Base-by-base conservation (phyloP, 2,797 vertebrate genomes). In the Luscinia megarhynchos region DNA sequence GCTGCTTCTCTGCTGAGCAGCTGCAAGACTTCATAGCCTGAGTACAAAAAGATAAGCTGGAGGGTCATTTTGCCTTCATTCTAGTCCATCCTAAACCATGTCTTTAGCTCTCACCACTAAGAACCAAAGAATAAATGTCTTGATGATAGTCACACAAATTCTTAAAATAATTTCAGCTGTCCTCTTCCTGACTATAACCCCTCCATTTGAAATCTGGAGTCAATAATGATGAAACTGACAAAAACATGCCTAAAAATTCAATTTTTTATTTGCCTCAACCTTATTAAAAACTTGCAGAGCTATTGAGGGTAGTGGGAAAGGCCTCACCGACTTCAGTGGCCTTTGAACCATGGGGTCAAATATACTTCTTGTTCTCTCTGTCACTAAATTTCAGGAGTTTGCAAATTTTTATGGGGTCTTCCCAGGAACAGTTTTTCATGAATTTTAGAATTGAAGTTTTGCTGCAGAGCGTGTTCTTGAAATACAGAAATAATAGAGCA, bases 1-100 rank as follows among this genome's bases (percentile, higher is more conserved):
- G 95, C 70, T 94, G 93, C 36, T 95, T 46, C 41, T 95, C 80
- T 88, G 48, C 87, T 67, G 95, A 97, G 89, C 95, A 94, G 53
- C 69, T 95, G 1, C 27, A 64, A 70, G 29, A 1, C 40, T 21
- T 30, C 0, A 0, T 9, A 50, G 46, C 19, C 29, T 32, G n/a
- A 57, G 53, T 16, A 76, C 15, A 40, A 38, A 50, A 53, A 14
- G 15, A 36, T 85, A 55, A 84, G 24, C 10, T 29, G 30, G 24
- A 70, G 4, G 12, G 11, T 68, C 1, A 1, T 70, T 85, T 55
- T 78, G 58, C 5, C n/a, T 88, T 72, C 46, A 8, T 34, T 43
- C 43, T 34, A n/a, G 14, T 55, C 59, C 43, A 7, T 84, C 10
- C 22, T 36, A 78, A 84, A 32, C 5, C 4, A 1, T 46, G 6